Evolutionary conservation across 2,888 invertebrate genomes (phyloP).

Genomic region (Metallyticus violacea): DNA sequence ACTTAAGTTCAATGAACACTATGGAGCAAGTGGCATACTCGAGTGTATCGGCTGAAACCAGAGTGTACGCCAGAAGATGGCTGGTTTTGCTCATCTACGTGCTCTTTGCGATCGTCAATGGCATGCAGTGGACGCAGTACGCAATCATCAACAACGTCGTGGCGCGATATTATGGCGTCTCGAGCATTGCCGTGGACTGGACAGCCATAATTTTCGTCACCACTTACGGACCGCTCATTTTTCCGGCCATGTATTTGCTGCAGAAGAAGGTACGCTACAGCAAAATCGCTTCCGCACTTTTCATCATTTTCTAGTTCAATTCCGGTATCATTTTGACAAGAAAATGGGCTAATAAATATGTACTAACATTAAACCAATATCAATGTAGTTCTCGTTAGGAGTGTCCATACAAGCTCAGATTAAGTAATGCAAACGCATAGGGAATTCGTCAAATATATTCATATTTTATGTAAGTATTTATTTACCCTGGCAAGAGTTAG

Average conservation of each 20-base stretch:
- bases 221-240: constrained; percentile 93
- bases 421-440: no score
- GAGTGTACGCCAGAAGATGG: constrained; percentile 68
- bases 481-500: no score
- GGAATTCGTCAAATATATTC: no score
- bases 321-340: no score
- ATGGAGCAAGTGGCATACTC: neutral
- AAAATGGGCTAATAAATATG: no score
- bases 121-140: constrained; percentile 97
- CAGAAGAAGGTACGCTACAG: constrained; percentile 74
- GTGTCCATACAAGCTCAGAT: no score
- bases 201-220: constrained; percentile 98
- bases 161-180: constrained; percentile 71
- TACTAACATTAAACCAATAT: no score
- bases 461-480: no score
- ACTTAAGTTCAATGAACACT: neutral
- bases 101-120: constrained; percentile 84
- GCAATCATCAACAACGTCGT: constrained; percentile 88
- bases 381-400: no score
- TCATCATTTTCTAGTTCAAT: no score
- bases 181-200: constrained; percentile 80
- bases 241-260: constrained; percentile 94
- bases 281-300: neutral
- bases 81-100: constrained; percentile 82
- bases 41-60: neutral